Evolutionary conservation across 2,797 vertebrate genomes (phyloP).

Genomic region (Valencia hispanica): DNA sequence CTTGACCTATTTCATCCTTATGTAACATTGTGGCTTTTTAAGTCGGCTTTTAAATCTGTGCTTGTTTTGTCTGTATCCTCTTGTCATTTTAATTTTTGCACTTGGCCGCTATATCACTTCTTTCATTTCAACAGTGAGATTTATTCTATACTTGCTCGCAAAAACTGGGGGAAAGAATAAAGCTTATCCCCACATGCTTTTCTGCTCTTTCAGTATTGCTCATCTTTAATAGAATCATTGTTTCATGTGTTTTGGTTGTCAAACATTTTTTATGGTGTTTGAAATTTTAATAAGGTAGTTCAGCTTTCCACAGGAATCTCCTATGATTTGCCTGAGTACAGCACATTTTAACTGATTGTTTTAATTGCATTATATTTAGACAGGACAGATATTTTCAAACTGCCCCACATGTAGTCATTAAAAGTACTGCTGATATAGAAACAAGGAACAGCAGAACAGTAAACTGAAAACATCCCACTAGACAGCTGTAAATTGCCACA

Average conservation of each 20-base stretch:
- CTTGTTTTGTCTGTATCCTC: constrained; percentile 23
- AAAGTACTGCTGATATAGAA: background rate
- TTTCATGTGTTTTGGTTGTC: constrained; percentile 22
- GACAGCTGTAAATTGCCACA: too few relatives aligned
- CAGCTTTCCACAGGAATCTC: constrained; percentile 23
- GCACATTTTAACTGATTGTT: background rate
- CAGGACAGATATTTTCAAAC: background rate
- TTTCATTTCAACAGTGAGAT: constrained; percentile 42
- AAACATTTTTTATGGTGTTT: constrained; percentile 44
- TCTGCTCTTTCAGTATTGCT: constrained; percentile 3
- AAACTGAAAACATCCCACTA: too few relatives aligned
- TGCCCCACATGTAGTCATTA: background rate
- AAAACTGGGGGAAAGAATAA: constrained; percentile 26
- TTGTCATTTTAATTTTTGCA: constrained; percentile 22
- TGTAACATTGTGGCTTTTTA: constrained; percentile 28
- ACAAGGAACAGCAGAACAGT: background rate
- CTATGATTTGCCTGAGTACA: background rate
- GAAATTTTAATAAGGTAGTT: constrained; percentile 44
- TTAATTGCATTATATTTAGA: background rate
- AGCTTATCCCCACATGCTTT: constrained; percentile 44
- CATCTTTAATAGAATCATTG: constrained; percentile 15
- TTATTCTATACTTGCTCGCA: constrained; percentile 56
- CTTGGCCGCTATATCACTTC: constrained; percentile 45
- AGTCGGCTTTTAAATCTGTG: constrained; percentile 25
- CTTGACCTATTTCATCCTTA: constrained; percentile 46